Evolutionary conservation across 2,797 vertebrate genomes (phyloP), one percentile per base, ranked within the genome.

Genomic region (Phalanger gymnotis): DNA sequence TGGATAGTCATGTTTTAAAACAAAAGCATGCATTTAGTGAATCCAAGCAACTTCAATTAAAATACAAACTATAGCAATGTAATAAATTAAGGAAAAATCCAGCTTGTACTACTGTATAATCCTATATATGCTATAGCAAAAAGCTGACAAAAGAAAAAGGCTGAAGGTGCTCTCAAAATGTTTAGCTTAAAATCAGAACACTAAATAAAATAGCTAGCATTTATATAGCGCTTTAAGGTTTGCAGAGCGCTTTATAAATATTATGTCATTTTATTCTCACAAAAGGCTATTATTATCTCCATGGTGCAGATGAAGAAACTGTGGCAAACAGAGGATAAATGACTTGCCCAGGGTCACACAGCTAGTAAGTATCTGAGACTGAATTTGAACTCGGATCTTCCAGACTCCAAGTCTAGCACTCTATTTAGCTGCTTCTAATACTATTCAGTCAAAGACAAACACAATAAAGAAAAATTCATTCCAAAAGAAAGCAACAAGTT

Each of bases 1-100:
- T 98, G 98, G 95, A 97, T 96, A 97, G 56, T 97, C 93, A 96
- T 95, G 95, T 98, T 97, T 98, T 93, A 95, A 96, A 96, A 97
- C 96, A 92, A 54, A 87, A 92, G 93, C 98, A 99, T 99, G 98
- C 98, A 98, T 51, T 98, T 98, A 96, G 97, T 98, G 98, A 98
- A 96, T 98, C 47, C 90, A 92, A 98, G 98, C 98, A 97, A 98
- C 28, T 95, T 96, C 73, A 91, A 90, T 97, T 96, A 97, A 96
- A 89, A 92, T 51, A 96, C 94, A 98, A 97, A 96, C 51, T 90
- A 98, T n/a, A 99, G 98, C 98, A 96, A 98, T 96, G 97, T 97
- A 96, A 96, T 57, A 97, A 97, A 97, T 93, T 95, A 97, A 97
- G 97, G 96, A 92, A 94, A 98, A 98, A 96, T 98, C 97, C 96